A percentile compares a stretch with the other conserved stretches of the same genome.
Evolutionary conservation across 2,797 vertebrate species (phyloP).

Genomic region (Gallinago nigripennis): DNA sequence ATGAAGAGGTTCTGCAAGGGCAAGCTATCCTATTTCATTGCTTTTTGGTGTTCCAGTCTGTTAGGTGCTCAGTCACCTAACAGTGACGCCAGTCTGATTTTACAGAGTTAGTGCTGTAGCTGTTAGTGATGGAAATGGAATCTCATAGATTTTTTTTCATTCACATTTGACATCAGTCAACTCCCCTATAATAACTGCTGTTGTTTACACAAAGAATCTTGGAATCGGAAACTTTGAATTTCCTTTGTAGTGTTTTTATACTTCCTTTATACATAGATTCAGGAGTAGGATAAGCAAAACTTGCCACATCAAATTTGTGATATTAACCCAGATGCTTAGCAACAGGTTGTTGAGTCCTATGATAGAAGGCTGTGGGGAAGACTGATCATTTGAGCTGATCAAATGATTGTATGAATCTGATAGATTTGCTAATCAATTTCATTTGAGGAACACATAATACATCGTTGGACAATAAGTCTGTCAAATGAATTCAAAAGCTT

Average conservation of each 20-base stretch:
- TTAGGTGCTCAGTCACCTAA: background rate
- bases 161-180: background rate
- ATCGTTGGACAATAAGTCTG: background rate
- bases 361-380: background rate
- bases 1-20: background rate
- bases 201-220: background rate
- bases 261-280: background rate
- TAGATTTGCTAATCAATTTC: conserved; percentile 1
- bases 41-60: background rate
- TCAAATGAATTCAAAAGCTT: background rate
- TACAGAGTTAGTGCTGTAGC: background rate
- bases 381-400: background rate
- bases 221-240: background rate
- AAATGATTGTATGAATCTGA: background rate
- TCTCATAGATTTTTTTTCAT: background rate
- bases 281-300: background rate
- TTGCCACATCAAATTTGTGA: background rate
- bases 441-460: background rate
- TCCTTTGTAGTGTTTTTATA: background rate
- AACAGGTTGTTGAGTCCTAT: background rate
- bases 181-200: background rate
- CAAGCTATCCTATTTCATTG: background rate
- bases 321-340: background rate
- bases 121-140: background rate
- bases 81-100: background rate